phyloP scores from a whole-genome alignment of 2,797 vertebrate species.

The Cephalopachus bancanus region DNA sequence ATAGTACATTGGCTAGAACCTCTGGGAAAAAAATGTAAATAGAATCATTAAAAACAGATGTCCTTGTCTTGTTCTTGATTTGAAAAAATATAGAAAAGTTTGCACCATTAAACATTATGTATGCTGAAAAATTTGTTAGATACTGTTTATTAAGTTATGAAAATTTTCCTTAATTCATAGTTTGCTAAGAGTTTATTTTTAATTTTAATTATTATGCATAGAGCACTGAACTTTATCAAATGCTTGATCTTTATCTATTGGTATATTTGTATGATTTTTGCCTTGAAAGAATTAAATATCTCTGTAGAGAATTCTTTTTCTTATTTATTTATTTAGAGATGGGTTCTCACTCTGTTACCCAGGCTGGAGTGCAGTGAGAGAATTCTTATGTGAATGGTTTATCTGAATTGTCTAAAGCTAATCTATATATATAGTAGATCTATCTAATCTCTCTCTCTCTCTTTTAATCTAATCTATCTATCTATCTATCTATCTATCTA shows the following conservation, averaged over 20 bases:
- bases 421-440: background rate
- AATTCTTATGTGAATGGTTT: background rate
- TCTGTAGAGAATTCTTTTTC: background rate
- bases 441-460: no score
- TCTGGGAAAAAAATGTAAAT: background rate
- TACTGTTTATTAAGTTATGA: background rate
- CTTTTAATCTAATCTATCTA: no score
- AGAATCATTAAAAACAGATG: background rate
- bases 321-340: no score
- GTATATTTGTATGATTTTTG: conserved; percentile 27
- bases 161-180: conserved; percentile 10
- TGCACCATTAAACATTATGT: background rate
- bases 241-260: background rate
- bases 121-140: conserved; percentile 7
- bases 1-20: background rate
- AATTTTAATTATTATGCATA: background rate
- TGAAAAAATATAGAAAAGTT: background rate
- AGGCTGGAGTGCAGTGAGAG: no score
- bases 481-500: no score
- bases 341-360: no score
- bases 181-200: background rate
- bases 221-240: conserved; percentile 5
- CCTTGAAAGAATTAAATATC: conserved; percentile 16
- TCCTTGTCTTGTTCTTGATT: conserved; percentile 36
- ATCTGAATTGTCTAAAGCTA: background rate